Conservation (phyloP, 2,888 invertebrate genomes). For the Drosophila monieri region DNA sequence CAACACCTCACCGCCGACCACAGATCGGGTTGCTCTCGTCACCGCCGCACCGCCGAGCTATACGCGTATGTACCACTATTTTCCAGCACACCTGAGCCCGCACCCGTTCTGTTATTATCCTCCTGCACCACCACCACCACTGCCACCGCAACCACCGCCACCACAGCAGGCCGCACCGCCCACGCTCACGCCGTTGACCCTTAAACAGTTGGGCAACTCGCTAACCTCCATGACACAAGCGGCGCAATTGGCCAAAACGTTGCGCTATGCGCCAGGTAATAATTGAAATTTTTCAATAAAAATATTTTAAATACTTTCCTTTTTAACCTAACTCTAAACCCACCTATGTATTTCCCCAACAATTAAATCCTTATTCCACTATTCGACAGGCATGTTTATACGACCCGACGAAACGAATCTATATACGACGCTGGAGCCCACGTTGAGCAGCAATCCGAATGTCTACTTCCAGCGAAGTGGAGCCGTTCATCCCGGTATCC, state of each 20-base stretch:
- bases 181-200: slow-evolving; percentile 82
- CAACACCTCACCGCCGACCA: slow-evolving; percentile 85
- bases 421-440: slow-evolving; percentile 93
- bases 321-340: background rate
- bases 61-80: slow-evolving; percentile 87
- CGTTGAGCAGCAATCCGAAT: slow-evolving; percentile 95
- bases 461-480: slow-evolving; percentile 94
- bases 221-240: slow-evolving; percentile 82
- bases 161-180: slow-evolving; percentile 74
- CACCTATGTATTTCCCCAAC: background rate
- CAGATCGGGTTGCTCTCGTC: slow-evolving; percentile 88
- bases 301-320: background rate
- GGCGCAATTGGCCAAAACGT: slow-evolving; percentile 84
- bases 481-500: slow-evolving; percentile 94
- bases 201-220: slow-evolving; percentile 82
- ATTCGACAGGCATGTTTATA: slow-evolving; percentile 88
- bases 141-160: slow-evolving; percentile 80
- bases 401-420: slow-evolving; percentile 92
- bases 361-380: background rate
- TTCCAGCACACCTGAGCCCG: slow-evolving; percentile 85
- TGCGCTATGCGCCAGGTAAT: slow-evolving; percentile 84
- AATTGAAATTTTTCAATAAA: slow-evolving; percentile 1
- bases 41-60: slow-evolving; percentile 87
- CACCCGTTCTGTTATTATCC: slow-evolving; percentile 85
- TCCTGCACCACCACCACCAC: slow-evolving; percentile 82